These are phyloP conservation scores for Hypercompe scribonia DNA, from an alignment of 2,888 invertebrate genomes.

Conservation along the genomic window DNA sequence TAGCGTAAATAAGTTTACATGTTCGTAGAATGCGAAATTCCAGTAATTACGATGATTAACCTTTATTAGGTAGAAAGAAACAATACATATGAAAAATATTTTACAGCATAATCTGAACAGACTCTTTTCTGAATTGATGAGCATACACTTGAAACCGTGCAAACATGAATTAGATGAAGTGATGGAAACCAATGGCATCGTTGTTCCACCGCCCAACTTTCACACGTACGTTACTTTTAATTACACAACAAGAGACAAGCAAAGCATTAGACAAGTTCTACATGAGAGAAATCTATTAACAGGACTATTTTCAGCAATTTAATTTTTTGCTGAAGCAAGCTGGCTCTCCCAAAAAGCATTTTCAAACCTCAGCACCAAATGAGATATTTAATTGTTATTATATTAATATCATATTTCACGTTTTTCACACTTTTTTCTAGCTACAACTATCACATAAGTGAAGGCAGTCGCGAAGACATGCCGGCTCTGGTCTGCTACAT, in stretches of 20 bases:
- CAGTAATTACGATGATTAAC: not conserved
- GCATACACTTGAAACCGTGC: conserved; percentile 84
- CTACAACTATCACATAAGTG: conserved; percentile 86
- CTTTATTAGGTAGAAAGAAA: not conserved
- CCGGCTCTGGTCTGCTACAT: conserved; percentile 84
- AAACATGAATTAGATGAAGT: conserved; percentile 80
- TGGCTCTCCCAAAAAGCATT: not conserved
- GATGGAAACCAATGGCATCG: conserved; percentile 70
- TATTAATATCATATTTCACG: not conserved
- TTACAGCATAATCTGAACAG: conserved; percentile 75
- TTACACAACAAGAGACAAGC: no score
- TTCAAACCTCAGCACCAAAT: not conserved
- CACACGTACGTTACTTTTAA: conserved; percentile 67
- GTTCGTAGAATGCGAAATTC: not conserved
- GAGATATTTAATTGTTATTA: no score
- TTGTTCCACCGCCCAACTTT: conserved; percentile 78
- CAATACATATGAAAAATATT: not conserved
- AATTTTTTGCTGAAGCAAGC: no score
- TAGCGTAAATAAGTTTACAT: not conserved
- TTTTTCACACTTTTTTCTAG: conserved; percentile 60
- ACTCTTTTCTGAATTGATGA: conserved; percentile 76
- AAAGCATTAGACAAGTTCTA: no score
- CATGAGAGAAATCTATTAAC: no score
- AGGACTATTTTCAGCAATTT: no score
- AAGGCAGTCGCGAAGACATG: conserved; percentile 81